phyloP scores from a whole-genome alignment of 2,113 vertebrate species.

The Tachycineta bicolor region DNA sequence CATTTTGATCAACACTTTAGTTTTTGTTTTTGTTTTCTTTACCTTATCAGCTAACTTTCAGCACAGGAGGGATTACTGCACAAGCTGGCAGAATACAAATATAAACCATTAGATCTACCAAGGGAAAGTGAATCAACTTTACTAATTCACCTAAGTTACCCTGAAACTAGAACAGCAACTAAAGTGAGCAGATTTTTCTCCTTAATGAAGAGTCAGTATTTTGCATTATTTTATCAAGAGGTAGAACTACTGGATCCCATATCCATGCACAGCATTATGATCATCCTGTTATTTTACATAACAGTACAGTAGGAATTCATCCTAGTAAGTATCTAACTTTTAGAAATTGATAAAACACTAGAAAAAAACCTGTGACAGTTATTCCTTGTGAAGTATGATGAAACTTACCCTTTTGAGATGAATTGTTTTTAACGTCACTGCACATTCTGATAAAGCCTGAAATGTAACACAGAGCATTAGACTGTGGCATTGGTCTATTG shows the following conservation, averaged over 20 bases:
- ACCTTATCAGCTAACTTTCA: neutral
- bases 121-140: neutral
- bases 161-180: neutral
- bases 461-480: constrained; percentile 6
- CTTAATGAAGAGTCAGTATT: neutral
- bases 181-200: neutral
- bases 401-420: constrained; percentile 92
- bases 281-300: neutral
- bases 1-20: neutral
- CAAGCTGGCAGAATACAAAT: neutral
- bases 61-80: neutral
- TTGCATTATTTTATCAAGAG: neutral
- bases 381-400: neutral
- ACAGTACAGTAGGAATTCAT: neutral
- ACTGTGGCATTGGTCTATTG: neutral
- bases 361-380: neutral
- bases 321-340: neutral
- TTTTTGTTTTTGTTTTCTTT: neutral
- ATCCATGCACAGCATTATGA: neutral
- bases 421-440: constrained; percentile 93
- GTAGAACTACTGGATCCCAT: neutral
- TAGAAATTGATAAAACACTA: neutral
- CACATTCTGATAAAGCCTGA: constrained; percentile 94
- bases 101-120: neutral
- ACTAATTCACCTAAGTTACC: neutral